These are phyloP conservation scores for Psittacus erithacus DNA, from an alignment of 2,113 vertebrate genomes.

Conservation along the genomic window DNA sequence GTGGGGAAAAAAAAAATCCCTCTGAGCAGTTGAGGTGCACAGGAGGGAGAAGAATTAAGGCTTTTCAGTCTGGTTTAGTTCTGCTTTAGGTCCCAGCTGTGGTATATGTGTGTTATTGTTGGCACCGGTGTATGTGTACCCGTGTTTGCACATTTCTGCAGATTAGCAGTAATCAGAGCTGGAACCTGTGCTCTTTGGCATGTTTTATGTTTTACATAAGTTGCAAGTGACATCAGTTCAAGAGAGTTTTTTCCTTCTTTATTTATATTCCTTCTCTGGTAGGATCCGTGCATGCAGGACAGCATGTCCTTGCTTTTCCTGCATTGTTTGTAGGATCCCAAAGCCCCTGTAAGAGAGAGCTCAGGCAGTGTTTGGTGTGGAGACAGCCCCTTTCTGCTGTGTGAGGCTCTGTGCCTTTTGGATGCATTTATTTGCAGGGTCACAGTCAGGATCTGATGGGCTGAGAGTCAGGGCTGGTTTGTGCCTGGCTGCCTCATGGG, in stretches of 20 bases:
- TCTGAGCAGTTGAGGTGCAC: background rate
- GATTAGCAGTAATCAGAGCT: background rate
- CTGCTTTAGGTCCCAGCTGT: background rate
- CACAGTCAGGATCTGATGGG: background rate
- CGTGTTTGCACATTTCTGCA: background rate
- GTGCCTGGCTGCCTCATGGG: accelerated
- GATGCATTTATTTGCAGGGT: background rate
- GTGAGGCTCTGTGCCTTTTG: accelerated
- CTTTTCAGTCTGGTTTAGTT: background rate
- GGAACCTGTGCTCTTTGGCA: background rate
- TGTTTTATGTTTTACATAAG: background rate
- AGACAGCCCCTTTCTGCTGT: background rate
- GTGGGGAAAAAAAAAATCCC: background rate
- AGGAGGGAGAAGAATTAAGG: background rate
- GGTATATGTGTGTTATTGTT: background rate
- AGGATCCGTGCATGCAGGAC: accelerated
- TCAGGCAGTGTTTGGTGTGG: accelerated
- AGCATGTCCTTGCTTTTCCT: background rate
- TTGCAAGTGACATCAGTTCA: background rate
- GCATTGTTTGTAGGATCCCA: accelerated
- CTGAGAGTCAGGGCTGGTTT: accelerated
- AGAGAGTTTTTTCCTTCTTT: background rate
- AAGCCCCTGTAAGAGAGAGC: background rate
- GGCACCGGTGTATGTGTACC: background rate
- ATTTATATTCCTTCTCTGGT: background rate